Conservation (phyloP, 2,113 vertebrate species). For the Atlantisia rogersi region DNA sequence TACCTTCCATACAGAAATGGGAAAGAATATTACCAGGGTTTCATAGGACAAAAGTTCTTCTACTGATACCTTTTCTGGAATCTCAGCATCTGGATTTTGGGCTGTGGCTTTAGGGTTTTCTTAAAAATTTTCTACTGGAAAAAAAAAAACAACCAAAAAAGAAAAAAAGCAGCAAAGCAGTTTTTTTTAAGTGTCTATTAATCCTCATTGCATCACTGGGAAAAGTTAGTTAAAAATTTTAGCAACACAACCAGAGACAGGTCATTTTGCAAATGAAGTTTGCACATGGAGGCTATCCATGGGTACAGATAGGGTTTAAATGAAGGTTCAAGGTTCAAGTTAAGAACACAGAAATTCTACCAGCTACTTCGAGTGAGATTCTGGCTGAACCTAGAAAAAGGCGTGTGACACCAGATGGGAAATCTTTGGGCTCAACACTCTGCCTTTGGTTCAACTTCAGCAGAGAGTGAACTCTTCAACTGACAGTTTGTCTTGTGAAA, state of each 20-base stretch:
- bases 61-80: not conserved
- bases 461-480: not conserved
- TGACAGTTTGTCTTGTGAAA: not conserved
- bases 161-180: not conserved
- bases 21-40: not conserved
- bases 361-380: not conserved
- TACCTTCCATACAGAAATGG: not conserved
- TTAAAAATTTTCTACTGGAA: not conserved
- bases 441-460: not conserved
- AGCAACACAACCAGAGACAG: not conserved
- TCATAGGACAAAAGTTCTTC: not conserved
- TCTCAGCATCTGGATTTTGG: not conserved
- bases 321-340: not conserved
- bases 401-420: rapidly evolving
- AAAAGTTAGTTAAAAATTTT: not conserved
- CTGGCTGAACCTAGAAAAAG: not conserved
- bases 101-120: not conserved
- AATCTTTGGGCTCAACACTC: not conserved
- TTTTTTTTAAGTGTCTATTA: not conserved
- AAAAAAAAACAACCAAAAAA: not conserved
- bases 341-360: not conserved
- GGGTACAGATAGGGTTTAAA: not conserved
- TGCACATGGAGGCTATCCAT: not conserved
- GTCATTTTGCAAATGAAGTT: not conserved
- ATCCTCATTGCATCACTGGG: not conserved